Conservation (phyloP, 2,797 vertebrate genomes). For the Anabacerthia variegaticeps region DNA sequence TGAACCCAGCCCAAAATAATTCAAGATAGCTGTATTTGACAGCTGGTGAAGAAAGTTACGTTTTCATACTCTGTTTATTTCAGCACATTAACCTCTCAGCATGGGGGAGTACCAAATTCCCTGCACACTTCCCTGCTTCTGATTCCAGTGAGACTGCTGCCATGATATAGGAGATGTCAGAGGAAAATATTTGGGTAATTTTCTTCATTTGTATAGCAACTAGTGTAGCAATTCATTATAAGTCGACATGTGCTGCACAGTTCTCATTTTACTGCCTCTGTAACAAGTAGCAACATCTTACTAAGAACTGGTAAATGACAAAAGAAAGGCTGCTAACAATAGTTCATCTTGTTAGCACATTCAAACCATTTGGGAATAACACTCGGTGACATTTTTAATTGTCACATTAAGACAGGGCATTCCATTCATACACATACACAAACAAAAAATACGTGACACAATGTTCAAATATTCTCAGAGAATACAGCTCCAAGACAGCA, state of each 20-base stretch:
- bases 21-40: constrained; percentile 24
- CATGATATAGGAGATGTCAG: background rate
- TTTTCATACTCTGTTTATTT: constrained; percentile 55
- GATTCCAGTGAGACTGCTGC: constrained; percentile 1
- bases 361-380: constrained; percentile 30
- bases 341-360: background rate
- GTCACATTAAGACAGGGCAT: background rate
- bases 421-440: background rate
- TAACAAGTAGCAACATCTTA: background rate
- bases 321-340: constrained; percentile 2
- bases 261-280: background rate
- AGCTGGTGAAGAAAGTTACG: constrained; percentile 27
- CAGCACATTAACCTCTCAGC: constrained; percentile 45
- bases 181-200: constrained; percentile 19
- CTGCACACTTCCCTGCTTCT: background rate
- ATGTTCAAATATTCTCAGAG: background rate
- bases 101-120: constrained; percentile 28
- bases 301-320: constrained; percentile 19
- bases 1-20: constrained; percentile 64
- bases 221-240: background rate
- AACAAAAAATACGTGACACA: background rate
- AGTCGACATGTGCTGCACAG: background rate
- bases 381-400: constrained; percentile 31
- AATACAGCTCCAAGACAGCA: background rate
- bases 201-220: constrained; percentile 28